phyloP scores from a whole-genome alignment of 2,113 vertebrate species.

The Microcebus ravelobensis region DNA sequence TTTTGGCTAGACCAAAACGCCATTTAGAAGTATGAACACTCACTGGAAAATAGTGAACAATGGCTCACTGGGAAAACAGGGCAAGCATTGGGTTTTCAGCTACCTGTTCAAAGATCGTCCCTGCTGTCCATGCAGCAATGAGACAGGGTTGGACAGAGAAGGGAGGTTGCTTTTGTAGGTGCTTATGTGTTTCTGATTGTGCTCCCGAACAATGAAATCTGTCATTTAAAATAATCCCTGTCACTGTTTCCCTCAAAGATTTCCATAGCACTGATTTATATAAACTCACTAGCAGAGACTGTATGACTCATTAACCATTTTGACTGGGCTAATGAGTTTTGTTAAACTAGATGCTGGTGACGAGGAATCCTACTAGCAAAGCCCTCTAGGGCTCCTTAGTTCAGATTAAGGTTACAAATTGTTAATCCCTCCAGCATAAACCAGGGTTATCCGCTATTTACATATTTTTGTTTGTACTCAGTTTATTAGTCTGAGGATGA shows the following conservation, averaged over 20 bases:
- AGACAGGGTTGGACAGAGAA: neutral
- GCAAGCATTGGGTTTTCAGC: neutral
- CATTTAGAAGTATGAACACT: neutral
- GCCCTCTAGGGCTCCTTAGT: neutral
- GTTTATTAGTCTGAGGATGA: conserved; percentile 54
- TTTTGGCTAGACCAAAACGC: neutral
- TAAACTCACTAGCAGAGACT: neutral
- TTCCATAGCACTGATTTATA: neutral
- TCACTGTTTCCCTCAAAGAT: neutral
- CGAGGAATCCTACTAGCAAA: rapidly evolving
- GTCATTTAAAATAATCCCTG: neutral
- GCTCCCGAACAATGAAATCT: neutral
- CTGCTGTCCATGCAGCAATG: neutral
- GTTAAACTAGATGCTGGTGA: neutral
- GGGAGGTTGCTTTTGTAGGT: neutral
- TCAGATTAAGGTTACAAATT: neutral
- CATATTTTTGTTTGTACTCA: neutral
- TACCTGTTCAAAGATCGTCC: neutral
- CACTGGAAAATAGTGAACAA: neutral
- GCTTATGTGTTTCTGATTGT: neutral
- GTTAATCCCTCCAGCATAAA: neutral
- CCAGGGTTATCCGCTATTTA: neutral
- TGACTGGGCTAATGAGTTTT: neutral
- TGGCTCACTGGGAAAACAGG: neutral
- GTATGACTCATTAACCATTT: no score